Conservation (phyloP, 1,140 invertebrate species). For the Eubasilissa regina region DNA sequence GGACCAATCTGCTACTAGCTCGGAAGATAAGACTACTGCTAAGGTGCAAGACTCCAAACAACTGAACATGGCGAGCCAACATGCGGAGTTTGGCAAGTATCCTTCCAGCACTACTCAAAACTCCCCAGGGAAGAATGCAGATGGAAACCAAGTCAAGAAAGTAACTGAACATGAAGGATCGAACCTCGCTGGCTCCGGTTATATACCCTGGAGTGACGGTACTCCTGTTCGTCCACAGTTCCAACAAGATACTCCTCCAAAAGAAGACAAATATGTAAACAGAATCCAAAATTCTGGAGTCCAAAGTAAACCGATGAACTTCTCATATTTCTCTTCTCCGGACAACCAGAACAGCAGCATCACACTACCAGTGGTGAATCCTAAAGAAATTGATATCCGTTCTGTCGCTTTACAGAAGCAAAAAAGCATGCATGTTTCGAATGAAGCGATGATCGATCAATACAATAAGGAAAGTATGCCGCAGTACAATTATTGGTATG, state of each 20-base stretch:
- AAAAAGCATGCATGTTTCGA: slow-evolving; percentile 51
- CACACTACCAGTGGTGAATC: slow-evolving; percentile 69
- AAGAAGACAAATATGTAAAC: not conserved
- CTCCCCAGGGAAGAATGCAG: not conserved
- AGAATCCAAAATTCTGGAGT: not conserved
- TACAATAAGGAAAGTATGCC: slow-evolving; percentile 41
- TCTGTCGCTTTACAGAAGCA: slow-evolving; percentile 69
- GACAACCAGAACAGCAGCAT: slow-evolving; percentile 61
- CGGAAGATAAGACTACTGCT: slow-evolving; percentile 37
- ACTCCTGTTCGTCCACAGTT: not conserved
- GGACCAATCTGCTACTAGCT: slow-evolving; percentile 60
- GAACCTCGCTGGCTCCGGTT: not conserved
- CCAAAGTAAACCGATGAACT: slow-evolving; percentile 48
- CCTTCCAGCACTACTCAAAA: not conserved
- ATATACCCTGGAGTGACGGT: slow-evolving; percentile 52
- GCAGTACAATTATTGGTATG: slow-evolving; percentile 52
- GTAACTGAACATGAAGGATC: not conserved
- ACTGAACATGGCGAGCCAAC: slow-evolving; percentile 19
- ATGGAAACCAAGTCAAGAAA: not conserved
- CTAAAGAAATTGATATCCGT: slow-evolving; percentile 70
- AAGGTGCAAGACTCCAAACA: slow-evolving; percentile 36
- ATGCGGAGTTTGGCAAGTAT: slow-evolving; percentile 19
- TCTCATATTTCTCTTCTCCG: slow-evolving; percentile 49
- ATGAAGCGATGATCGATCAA: slow-evolving; percentile 25
- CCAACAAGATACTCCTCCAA: slow-evolving; percentile 4